Base-by-base conservation (phyloP, 2,888 invertebrate species). In the Archips crataeganus region DNA sequence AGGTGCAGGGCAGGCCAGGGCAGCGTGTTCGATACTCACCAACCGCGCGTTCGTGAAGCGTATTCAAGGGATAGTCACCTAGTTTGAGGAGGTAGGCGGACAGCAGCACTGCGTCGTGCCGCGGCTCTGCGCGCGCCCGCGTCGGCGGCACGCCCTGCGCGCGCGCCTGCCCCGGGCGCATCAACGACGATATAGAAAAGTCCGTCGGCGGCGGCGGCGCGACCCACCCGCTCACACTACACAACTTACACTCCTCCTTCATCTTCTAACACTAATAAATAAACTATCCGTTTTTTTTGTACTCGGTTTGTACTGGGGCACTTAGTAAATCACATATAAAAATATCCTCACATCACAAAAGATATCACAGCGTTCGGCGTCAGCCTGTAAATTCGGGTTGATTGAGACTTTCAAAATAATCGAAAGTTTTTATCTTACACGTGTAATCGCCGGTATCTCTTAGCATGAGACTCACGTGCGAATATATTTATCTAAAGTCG, bases 241-340 rank as follows among this genome's bases (percentile, higher is more conserved):
- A 94, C 90, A 92, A 85, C 79, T 93, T 93, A 81, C 94, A 95
- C 88, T 94, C 94, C 84, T 95, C 94, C 87, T 94, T 94, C 95
- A 95, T 95, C 72, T 81, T 88, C 84, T 87, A 85, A 87, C 87
- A 87, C 86, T 88, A 89, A 83, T 84, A 87, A 85, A 87, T 83
- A 85, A 77, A 85, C 85, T 90, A 84, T 91, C 92, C 93, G 91
- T 90, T 93, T 94, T 87, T 94, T 91, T 93, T 93, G 94, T 94
- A 94, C 94, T 94, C 93, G 94, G 93, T 93, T 93, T 94, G 94
- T 94, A 94, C 94, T 91, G 90, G 93, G 91, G 91, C 92, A 92
- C 92, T 57, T 92, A 89, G 86, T 94, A 94, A 94, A 94, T 94
- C 92, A 94, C 94, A 94, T 94, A 93, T 89, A 94, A 93, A 94